Evolutionary conservation across 2,113 vertebrate genomes (phyloP).

Genomic region (Ascaphus truei): DNA sequence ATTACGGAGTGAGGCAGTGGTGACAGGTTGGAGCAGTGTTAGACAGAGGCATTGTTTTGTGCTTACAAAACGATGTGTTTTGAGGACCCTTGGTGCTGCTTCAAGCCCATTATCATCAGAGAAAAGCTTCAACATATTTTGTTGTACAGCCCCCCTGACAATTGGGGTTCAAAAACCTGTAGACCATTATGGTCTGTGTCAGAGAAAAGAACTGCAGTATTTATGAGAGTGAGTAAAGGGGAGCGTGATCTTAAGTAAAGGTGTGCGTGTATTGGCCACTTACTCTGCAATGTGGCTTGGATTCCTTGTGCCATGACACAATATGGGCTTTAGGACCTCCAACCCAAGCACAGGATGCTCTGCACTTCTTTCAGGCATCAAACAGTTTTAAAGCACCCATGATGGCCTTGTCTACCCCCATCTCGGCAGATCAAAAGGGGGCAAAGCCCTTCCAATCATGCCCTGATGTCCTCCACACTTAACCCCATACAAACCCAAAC

Average conservation of each 20-base stretch:
- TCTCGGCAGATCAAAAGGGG: not conserved
- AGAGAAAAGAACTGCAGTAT: constrained; percentile 9
- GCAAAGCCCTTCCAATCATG: not conserved
- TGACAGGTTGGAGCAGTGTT: not conserved
- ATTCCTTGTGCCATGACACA: not conserved
- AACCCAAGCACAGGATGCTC: not conserved
- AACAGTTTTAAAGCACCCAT: not conserved
- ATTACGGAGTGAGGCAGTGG: not conserved
- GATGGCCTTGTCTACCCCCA: not conserved
- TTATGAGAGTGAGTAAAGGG: not conserved
- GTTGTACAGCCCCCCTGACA: not conserved
- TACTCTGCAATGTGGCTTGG: not conserved
- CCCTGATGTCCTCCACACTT: not conserved
- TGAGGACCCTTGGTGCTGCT: not conserved
- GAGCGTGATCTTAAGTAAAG: not conserved
- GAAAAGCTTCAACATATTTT: not conserved
- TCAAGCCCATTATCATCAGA: not conserved
- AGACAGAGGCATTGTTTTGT: not conserved
- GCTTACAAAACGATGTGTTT: not conserved
- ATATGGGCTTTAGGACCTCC: not conserved
- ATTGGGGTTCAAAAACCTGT: constrained; percentile 1
- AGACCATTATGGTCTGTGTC: constrained; percentile 28
- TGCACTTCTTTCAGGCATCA: not conserved
- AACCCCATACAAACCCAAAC: not conserved
- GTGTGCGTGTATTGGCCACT: not conserved